phyloP scores from a whole-genome alignment of 2,888 invertebrate species.

The Callyntrura sp. region DNA sequence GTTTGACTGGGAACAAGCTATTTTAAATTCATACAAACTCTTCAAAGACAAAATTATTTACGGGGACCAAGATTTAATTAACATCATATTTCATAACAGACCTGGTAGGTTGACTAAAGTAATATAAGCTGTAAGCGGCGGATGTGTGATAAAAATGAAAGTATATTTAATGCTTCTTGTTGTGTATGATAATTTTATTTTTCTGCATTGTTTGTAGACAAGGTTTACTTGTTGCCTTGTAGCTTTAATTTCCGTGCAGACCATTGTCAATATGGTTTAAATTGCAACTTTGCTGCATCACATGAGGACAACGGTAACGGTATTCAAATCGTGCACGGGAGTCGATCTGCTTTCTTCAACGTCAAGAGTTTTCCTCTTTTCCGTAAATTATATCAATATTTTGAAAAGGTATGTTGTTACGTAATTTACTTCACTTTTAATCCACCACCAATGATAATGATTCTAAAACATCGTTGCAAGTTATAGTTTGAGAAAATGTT shows the following conservation, averaged over 20 bases:
- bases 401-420: slow-evolving; percentile 87
- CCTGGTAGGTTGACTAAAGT: slow-evolving; percentile 87
- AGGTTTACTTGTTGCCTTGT: slow-evolving; percentile 92
- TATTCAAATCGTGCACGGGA: slow-evolving; percentile 95
- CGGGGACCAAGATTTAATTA: slow-evolving; percentile 99
- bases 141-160: too few relatives aligned
- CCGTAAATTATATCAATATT: slow-evolving; percentile 89
- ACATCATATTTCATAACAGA: slow-evolving; percentile 94
- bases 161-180: neutral
- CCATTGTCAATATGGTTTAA: slow-evolving; percentile 98
- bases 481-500: too few relatives aligned
- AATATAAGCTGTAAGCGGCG: slow-evolving; percentile 14
- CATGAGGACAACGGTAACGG: slow-evolving; percentile 91
- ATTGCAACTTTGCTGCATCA: slow-evolving; percentile 84
- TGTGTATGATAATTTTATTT: too few relatives aligned
- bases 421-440: too few relatives aligned
- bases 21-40: slow-evolving; percentile 93
- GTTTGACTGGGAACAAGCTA: slow-evolving; percentile 94
- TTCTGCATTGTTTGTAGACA: too few relatives aligned
- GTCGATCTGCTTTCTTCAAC: slow-evolving; percentile 93
- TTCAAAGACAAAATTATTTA: slow-evolving; percentile 95
- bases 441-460: too few relatives aligned
- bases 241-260: slow-evolving; percentile 97
- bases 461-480: neutral
- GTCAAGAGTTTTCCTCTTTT: slow-evolving; percentile 93